These are phyloP conservation scores for Cyprinodon tularosa DNA, from an alignment of 2,113 vertebrate genomes.

Conservation along the genomic window DNA sequence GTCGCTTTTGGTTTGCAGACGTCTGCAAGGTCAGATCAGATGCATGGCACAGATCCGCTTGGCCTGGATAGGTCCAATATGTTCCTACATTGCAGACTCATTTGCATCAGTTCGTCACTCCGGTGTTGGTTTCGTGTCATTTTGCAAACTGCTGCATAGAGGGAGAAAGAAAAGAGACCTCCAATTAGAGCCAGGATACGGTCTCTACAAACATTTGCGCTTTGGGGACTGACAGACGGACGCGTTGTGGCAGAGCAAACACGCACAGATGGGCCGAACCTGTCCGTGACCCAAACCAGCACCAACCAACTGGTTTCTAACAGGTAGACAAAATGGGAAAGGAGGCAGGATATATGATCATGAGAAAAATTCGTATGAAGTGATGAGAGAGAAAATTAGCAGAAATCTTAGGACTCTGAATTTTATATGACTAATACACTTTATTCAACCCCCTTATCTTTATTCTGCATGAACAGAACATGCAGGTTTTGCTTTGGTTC, in stretches of 20 bases:
- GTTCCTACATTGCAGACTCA: constrained; percentile 26
- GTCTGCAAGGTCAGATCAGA: constrained; percentile 77
- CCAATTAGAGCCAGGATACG: constrained; percentile 31
- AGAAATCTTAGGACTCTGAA: not conserved
- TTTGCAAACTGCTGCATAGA: constrained; percentile 42
- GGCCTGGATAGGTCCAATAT: constrained; percentile 29
- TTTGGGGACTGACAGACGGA: constrained; percentile 58
- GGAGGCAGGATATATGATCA: not conserved
- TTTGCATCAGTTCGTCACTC: constrained; percentile 32
- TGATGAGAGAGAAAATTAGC: not conserved
- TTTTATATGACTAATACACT: not conserved
- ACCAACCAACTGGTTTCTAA: constrained; percentile 7
- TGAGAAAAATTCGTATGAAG: not conserved
- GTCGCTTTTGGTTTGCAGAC: constrained; percentile 29
- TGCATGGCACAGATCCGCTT: constrained; percentile 47
- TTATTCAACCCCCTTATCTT: not conserved
- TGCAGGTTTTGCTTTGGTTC: constrained; percentile 14
- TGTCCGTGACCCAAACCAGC: constrained; percentile 32
- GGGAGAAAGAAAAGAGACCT: not conserved
- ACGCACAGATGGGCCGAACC: constrained; percentile 44
- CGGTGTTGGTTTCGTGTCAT: constrained; percentile 3
- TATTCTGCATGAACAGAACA: not conserved
- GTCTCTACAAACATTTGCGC: constrained; percentile 61
- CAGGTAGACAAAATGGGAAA: not conserved
- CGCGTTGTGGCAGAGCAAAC: constrained; percentile 32